Evolutionary conservation across 2,888 invertebrate genomes (phyloP).

Genomic region (Mylabris sibirica): DNA sequence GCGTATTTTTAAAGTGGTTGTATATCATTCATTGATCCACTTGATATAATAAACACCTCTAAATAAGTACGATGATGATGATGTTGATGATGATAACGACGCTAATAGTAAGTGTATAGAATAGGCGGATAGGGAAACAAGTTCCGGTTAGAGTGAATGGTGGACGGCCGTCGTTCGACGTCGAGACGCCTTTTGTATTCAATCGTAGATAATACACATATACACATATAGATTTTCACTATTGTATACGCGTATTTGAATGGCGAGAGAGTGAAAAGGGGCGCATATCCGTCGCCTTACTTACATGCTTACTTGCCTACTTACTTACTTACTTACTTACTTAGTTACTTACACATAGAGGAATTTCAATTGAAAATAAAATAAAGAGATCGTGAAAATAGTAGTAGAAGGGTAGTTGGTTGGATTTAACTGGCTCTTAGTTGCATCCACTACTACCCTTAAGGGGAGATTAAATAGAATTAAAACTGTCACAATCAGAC

Average conservation of each 20-base stretch:
- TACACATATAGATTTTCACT: not conserved
- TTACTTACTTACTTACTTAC: not conserved
- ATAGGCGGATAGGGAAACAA: conserved; percentile 15
- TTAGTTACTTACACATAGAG: conserved; percentile 7
- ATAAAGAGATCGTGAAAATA: not conserved
- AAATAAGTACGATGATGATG: not conserved
- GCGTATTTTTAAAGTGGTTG: not conserved
- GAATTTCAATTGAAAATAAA: conserved; percentile 10
- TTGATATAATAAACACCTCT: not conserved
- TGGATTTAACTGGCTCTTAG: conserved; percentile 45
- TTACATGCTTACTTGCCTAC: not conserved
- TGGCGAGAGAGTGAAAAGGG: conserved; percentile 20
- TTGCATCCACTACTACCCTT: conserved; percentile 37
- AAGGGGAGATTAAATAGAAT: conserved; percentile 8
- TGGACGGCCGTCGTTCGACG: conserved; percentile 33
- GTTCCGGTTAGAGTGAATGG: conserved; percentile 30
- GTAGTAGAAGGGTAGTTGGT: conserved; percentile 31
- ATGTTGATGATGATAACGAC: not conserved
- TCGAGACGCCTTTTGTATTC: conserved; percentile 34
- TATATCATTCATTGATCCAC: not conserved
- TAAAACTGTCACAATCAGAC: conserved; percentile 11
- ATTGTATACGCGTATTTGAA: not conserved
- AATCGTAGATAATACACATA: conserved; percentile 13
- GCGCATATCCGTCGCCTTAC: conserved; percentile 26
- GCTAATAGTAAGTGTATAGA: not conserved